Percentiles rank a stretch among this genome's conserved stretches.
These are phyloP conservation scores for Cynopterus sphinx DNA, from an alignment of 2,797 vertebrate genomes.

Conservation along the genomic window DNA sequence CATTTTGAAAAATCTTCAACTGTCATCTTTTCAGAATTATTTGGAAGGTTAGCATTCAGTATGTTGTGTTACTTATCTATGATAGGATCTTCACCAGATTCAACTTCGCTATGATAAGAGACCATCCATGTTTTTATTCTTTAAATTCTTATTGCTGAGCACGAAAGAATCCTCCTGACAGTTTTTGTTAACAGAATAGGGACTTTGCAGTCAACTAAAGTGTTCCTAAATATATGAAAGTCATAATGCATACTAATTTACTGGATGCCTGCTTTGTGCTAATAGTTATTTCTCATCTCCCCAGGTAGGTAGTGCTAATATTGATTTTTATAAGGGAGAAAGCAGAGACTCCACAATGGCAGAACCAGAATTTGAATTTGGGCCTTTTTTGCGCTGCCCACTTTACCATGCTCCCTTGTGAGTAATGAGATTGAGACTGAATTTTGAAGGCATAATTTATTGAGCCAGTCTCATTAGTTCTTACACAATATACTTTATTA, in stretches of 20 bases:
- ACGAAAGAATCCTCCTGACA: neutral
- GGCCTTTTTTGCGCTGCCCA: neutral
- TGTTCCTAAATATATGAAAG: neutral
- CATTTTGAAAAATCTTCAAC: neutral
- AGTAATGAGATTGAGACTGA: neutral
- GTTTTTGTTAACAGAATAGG: neutral
- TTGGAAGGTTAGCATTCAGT: neutral
- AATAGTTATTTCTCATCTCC: neutral
- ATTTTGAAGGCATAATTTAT: constrained; percentile 43
- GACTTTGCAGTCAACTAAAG: neutral
- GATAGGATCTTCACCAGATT: neutral
- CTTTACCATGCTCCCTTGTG: neutral
- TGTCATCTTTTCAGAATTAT: neutral
- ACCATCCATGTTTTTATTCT: neutral
- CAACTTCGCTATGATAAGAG: neutral
- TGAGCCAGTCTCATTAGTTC: constrained; percentile 6
- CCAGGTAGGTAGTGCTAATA: neutral
- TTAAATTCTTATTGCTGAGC: neutral
- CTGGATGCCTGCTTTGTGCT: neutral
- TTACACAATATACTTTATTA: neutral
- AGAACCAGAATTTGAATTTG: neutral
- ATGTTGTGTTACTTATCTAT: neutral
- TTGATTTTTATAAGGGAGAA: neutral
- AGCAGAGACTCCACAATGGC: neutral
- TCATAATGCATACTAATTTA: neutral